Percentiles rank a stretch among this genome's conserved stretches.
Evolutionary conservation across 1,140 invertebrate genomes (phyloP).

Genomic region (Papilio polytes): DNA sequence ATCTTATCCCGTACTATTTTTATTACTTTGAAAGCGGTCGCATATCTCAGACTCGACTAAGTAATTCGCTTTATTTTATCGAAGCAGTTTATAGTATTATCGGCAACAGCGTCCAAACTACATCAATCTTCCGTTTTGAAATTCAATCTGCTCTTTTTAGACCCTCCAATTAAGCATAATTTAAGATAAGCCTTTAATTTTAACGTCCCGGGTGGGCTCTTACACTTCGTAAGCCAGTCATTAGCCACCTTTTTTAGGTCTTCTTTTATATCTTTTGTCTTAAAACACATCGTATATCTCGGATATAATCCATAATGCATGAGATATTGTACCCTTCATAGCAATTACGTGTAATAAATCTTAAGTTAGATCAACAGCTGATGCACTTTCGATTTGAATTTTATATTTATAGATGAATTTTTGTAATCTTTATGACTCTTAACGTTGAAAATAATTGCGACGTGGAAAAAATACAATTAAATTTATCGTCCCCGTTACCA

Average conservation of each 20-base stretch:
- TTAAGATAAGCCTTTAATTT: slow-evolving; percentile 82
- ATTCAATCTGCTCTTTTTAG: slow-evolving; percentile 80
- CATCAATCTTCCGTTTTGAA: slow-evolving; percentile 79
- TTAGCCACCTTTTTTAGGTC: slow-evolving; percentile 75
- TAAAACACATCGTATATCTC: slow-evolving; percentile 75
- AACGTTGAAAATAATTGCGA: slow-evolving; percentile 13
- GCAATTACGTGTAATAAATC: slow-evolving; percentile 82
- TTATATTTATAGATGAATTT: slow-evolving; percentile 48
- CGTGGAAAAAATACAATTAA: slow-evolving; percentile 38
- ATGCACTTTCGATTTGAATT: slow-evolving; percentile 55
- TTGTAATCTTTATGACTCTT: slow-evolving; percentile 13
- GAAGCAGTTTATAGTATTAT: slow-evolving; percentile 54
- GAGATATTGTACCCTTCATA: slow-evolving; percentile 68
- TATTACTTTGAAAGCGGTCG: slow-evolving; percentile 33
- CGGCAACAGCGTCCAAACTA: slow-evolving; percentile 58
- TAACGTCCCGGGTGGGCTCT: slow-evolving; percentile 78
- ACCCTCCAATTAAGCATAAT: slow-evolving; percentile 83
- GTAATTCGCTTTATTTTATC: slow-evolving; percentile 57
- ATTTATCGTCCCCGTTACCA: slow-evolving; percentile 59
- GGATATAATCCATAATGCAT: slow-evolving; percentile 78
- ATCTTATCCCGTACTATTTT: slow-evolving; percentile 24
- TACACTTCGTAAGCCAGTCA: slow-evolving; percentile 73
- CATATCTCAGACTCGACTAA: slow-evolving; percentile 29
- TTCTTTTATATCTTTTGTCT: slow-evolving; percentile 75
- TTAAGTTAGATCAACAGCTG: slow-evolving; percentile 74